phyloP scores from a whole-genome alignment of 1,140 invertebrate genomes.

The Goniozus legneri region DNA sequence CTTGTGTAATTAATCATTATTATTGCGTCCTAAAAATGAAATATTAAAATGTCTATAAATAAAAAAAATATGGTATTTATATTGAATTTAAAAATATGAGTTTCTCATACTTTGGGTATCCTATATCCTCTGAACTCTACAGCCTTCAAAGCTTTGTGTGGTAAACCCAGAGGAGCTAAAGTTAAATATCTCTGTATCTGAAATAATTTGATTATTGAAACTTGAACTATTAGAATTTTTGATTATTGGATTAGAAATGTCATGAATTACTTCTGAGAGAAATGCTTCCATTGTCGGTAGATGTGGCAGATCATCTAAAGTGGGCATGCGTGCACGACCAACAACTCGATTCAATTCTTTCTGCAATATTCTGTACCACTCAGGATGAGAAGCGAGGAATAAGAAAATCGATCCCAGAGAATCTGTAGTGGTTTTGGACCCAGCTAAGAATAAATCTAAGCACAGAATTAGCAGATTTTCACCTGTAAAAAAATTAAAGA shows the following conservation, averaged over 20 bases:
- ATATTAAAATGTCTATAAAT: not conserved
- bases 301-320: slow-evolving; percentile 55
- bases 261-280: slow-evolving; percentile 48
- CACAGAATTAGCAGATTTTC: slow-evolving; percentile 66
- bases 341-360: slow-evolving; percentile 67
- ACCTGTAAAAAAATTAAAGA: slow-evolving; percentile 49
- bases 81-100: not conserved
- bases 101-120: slow-evolving; percentile 62
- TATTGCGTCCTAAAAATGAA: slow-evolving; percentile 59
- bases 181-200: slow-evolving; percentile 59
- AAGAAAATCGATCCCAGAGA: slow-evolving; percentile 62
- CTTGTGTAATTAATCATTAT: slow-evolving; percentile 67
- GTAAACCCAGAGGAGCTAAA: slow-evolving; percentile 61
- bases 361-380: slow-evolving; percentile 64
- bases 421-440: slow-evolving; percentile 68
- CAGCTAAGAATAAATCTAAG: slow-evolving; percentile 68
- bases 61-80: not conserved
- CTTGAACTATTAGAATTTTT: slow-evolving; percentile 4
- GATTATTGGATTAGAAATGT: slow-evolving; percentile 7
- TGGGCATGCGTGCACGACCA: slow-evolving; percentile 57
- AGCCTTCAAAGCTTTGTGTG: slow-evolving; percentile 59
- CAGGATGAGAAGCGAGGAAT: slow-evolving; percentile 62
- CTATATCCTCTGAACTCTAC: slow-evolving; percentile 57
- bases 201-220: slow-evolving; percentile 7
- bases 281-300: slow-evolving; percentile 46